Percentiles rank a stretch among this genome's conserved stretches.
These are phyloP conservation scores for Cryptophagus acutangulus DNA, from an alignment of 2,888 invertebrate genomes.

Conservation along the genomic window DNA sequence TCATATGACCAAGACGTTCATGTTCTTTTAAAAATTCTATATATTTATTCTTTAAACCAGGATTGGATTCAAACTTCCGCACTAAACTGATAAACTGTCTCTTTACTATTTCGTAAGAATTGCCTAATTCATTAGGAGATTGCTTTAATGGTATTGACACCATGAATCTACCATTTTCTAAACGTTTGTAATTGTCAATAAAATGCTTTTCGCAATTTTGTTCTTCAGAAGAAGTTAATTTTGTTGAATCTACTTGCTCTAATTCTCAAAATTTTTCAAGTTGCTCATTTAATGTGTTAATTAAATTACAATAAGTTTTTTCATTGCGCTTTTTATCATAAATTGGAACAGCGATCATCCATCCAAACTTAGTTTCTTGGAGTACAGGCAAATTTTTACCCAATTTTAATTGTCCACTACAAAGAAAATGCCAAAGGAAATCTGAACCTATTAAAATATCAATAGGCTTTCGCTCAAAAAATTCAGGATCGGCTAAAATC, in stretches of 20 bases:
- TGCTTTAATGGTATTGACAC: neutral
- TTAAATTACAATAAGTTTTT: too few species aligned
- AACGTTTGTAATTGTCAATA: neutral
- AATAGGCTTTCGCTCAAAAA: neutral
- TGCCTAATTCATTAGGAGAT: neutral
- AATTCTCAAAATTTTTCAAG: slow-evolving; percentile 1
- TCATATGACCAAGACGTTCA: neutral
- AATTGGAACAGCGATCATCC: too few species aligned
- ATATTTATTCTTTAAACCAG: neutral
- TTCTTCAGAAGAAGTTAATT: neutral
- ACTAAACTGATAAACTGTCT: too few species aligned
- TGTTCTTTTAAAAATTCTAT: neutral
- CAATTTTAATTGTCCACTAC: neutral
- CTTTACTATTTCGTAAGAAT: neutral
- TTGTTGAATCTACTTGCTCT: neutral
- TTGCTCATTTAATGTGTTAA: too few species aligned
- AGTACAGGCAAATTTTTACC: too few species aligned
- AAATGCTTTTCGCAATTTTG: neutral
- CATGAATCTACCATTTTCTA: neutral
- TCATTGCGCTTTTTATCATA: too few species aligned
- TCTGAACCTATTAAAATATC: neutral
- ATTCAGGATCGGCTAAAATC: neutral
- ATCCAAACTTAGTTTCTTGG: too few species aligned
- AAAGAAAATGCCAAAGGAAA: neutral
- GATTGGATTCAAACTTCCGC: too few species aligned